Evolutionary conservation across 1,140 invertebrate species (phyloP).

Genomic region (Venturia canescens): DNA sequence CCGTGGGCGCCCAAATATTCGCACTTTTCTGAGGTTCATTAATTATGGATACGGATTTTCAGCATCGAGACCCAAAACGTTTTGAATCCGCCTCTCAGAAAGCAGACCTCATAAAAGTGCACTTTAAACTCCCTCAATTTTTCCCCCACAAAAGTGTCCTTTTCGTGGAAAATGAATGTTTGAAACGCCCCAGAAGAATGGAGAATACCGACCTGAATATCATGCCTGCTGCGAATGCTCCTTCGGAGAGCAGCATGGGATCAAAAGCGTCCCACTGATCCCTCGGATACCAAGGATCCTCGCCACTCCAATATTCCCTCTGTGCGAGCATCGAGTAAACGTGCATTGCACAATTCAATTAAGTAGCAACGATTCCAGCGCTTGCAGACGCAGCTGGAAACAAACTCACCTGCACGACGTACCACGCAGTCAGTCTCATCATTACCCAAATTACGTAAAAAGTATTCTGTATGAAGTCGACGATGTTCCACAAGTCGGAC

Average conservation of each 20-base stretch:
- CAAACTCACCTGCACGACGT: conserved; percentile 84
- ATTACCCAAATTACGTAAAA: conserved; percentile 96
- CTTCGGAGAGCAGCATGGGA: conserved; percentile 95
- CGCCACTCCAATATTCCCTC: conserved; percentile 84
- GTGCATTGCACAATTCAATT: neutral
- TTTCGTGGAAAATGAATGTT: no score
- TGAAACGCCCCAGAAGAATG: no score
- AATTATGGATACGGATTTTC: no score
- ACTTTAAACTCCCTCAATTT: no score
- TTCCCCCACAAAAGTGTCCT: no score
- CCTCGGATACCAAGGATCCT: conserved; percentile 88
- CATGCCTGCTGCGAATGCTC: conserved; percentile 95
- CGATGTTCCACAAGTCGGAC: conserved; percentile 97
- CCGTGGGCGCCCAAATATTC: no score
- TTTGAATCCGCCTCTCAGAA: no score
- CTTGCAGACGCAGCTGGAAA: no score
- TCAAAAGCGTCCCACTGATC: conserved; percentile 96
- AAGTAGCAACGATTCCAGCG: no score
- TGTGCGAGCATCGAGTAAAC: conserved; percentile 66
- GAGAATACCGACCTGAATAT: conserved; percentile 85
- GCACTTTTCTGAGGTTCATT: no score
- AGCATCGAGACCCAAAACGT: no score
- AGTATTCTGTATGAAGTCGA: conserved; percentile 96
- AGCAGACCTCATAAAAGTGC: no score
- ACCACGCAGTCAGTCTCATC: conserved; percentile 86